A percentile compares a stretch with the other conserved stretches of the same genome.
Conservation (phyloP, 2,797 vertebrate genomes). For the Enteromius radiatus region DNA sequence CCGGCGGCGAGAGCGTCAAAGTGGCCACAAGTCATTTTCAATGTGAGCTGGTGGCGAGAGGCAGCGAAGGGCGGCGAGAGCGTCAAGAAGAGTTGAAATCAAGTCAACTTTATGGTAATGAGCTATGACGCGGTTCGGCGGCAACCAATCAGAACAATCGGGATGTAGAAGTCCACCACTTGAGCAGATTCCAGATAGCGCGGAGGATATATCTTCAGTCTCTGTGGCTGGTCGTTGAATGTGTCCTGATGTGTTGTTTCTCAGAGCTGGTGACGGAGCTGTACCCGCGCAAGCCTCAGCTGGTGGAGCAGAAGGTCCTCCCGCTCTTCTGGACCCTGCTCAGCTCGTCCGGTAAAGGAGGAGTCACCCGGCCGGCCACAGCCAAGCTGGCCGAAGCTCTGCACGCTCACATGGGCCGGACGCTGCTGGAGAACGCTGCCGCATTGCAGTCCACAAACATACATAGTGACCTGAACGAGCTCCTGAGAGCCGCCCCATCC, state of each 20-base stretch:
- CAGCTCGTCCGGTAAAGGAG: background rate
- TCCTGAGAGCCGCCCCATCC: background rate
- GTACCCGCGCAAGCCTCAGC: constrained; percentile 20
- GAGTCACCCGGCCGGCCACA: background rate
- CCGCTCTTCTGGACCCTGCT: constrained; percentile 26
- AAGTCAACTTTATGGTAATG: too few relatives aligned
- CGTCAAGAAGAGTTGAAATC: too few relatives aligned
- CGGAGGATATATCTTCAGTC: background rate
- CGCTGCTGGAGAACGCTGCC: background rate
- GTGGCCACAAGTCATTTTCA: too few relatives aligned
- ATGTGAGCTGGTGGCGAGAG: too few relatives aligned
- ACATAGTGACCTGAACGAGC: background rate
- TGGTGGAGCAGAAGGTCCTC: constrained; percentile 47
- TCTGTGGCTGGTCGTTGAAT: background rate
- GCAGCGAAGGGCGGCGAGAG: too few relatives aligned
- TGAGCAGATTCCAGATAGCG: too few relatives aligned
- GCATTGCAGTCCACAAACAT: background rate
- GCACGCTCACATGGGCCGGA: constrained; percentile 2
- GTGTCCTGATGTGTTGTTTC: background rate
- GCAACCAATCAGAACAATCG: constrained; percentile 85
- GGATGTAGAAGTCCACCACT: constrained; percentile 52
- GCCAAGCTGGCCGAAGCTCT: background rate
- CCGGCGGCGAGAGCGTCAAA: too few relatives aligned
- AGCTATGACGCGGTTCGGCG: too few relatives aligned
- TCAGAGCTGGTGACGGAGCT: constrained; percentile 35